phyloP scores from a whole-genome alignment of 2,888 invertebrate species.

The Pseudococcus longispinus region DNA sequence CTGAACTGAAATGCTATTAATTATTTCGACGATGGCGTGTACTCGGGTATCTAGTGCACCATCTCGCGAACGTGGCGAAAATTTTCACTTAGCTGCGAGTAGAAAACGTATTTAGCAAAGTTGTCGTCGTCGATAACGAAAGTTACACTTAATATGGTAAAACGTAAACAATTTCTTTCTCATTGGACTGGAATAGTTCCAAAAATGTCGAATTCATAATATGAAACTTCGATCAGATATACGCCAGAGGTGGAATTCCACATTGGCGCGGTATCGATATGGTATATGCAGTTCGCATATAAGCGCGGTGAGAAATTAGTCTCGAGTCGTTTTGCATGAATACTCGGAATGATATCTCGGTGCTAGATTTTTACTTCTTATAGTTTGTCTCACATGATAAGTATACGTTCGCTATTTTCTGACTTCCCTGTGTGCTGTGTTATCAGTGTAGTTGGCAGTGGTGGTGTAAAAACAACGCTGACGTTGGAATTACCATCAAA shows the following conservation, averaged over 20 bases:
- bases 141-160: conserved; percentile 37
- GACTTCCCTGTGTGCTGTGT: neutral
- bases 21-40: conserved; percentile 15
- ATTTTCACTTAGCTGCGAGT: conserved; percentile 34
- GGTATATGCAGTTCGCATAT: neutral
- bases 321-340: conserved; percentile 20
- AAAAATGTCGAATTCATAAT: conserved; percentile 41
- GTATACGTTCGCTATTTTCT: neutral
- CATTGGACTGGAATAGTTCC: conserved; percentile 38
- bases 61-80: conserved; percentile 36
- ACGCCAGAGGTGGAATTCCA: neutral
- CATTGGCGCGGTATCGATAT: conserved; percentile 1
- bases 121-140: conserved; percentile 35
- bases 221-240: conserved; percentile 42
- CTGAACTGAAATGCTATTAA: conserved; percentile 22
- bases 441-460: neutral
- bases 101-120: conserved; percentile 33
- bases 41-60: conserved; percentile 14
- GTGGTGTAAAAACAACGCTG: neutral
- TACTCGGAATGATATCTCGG: neutral
- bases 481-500: neutral
- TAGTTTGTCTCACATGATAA: neutral
- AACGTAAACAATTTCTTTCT: conserved; percentile 46
- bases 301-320: neutral
- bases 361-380: neutral